phyloP scores from a whole-genome alignment of 1,140 invertebrate species.

The Conus ventricosus region DNA sequence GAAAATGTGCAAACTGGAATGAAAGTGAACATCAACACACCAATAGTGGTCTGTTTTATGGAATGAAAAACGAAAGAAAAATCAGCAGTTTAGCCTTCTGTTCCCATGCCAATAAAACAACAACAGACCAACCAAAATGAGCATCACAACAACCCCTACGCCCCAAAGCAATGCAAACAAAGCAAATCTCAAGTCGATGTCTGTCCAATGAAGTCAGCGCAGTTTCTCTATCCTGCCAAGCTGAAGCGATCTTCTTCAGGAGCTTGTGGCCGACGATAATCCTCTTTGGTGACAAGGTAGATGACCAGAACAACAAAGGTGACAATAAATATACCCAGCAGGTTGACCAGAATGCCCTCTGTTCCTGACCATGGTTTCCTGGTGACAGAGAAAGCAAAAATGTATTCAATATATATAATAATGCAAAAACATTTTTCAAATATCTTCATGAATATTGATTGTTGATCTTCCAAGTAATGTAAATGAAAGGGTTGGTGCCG shows the following conservation, averaged over 20 bases:
- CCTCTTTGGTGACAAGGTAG: slow-evolving; percentile 84
- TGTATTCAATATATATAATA: neutral
- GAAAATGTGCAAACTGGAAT: no score
- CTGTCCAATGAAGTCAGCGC: neutral
- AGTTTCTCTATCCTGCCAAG: slow-evolving; percentile 40
- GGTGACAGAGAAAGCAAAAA: slow-evolving; percentile 34
- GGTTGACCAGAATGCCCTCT: slow-evolving; percentile 85
- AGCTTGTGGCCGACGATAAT: slow-evolving; percentile 83
- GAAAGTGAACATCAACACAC: no score
- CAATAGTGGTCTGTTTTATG: no score
- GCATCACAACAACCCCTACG: no score
- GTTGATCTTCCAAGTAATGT: neutral
- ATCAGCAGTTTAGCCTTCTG: no score
- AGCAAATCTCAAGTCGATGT: neutral
- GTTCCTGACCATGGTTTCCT: slow-evolving; percentile 61
- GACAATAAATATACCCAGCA: slow-evolving; percentile 84
- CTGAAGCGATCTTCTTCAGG: slow-evolving; percentile 81
- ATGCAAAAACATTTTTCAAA: neutral
- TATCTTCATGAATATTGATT: neutral
- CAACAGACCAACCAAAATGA: no score
- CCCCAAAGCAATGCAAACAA: no score
- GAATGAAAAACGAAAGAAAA: no score
- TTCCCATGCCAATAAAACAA: no score
- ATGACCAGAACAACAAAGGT: slow-evolving; percentile 83
- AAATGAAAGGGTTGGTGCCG: neutral